Evolutionary conservation across 2,888 invertebrate genomes (phyloP).

Genomic region (Papilio elwesi): DNA sequence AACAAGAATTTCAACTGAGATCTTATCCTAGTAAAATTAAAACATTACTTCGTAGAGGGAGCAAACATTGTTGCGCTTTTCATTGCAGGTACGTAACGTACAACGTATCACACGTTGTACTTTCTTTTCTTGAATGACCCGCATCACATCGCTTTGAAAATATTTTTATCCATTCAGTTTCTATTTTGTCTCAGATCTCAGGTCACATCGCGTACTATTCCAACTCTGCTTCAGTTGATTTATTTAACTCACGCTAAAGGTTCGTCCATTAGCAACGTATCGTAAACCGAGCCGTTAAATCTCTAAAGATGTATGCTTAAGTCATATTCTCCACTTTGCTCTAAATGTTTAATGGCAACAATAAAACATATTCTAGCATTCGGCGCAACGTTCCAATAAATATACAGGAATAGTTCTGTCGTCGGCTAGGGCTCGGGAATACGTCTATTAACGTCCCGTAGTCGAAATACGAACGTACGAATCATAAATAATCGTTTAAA

Average conservation of each 20-base stretch:
- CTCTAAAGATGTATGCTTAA: slow-evolving; percentile 31
- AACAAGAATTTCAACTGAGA: too few relatives aligned
- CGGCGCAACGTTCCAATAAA: slow-evolving; percentile 14
- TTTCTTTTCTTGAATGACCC: too few relatives aligned
- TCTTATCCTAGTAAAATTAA: too few relatives aligned
- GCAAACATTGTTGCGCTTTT: too few relatives aligned
- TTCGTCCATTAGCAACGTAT: slow-evolving; percentile 33
- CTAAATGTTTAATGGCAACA: slow-evolving; percentile 27
- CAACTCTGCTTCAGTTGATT: not conserved
- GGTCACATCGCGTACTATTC: not conserved
- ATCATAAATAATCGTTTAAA: too few relatives aligned
- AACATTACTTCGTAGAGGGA: too few relatives aligned
- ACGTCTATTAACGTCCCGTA: not conserved
- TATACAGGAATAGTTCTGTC: not conserved
- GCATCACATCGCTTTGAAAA: too few relatives aligned
- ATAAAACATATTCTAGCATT: slow-evolving; percentile 35
- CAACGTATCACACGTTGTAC: too few relatives aligned
- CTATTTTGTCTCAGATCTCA: too few relatives aligned
- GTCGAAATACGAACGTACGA: not conserved
- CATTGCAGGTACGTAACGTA: too few relatives aligned
- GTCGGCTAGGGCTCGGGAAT: not conserved
- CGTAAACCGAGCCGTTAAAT: slow-evolving; percentile 35
- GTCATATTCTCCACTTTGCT: slow-evolving; percentile 29
- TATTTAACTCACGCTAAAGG: not conserved
- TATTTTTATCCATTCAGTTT: too few relatives aligned